These are phyloP conservation scores for Stomatorhinus walkeri DNA, from an alignment of 2,797 vertebrate species.

Conservation along the genomic window DNA sequence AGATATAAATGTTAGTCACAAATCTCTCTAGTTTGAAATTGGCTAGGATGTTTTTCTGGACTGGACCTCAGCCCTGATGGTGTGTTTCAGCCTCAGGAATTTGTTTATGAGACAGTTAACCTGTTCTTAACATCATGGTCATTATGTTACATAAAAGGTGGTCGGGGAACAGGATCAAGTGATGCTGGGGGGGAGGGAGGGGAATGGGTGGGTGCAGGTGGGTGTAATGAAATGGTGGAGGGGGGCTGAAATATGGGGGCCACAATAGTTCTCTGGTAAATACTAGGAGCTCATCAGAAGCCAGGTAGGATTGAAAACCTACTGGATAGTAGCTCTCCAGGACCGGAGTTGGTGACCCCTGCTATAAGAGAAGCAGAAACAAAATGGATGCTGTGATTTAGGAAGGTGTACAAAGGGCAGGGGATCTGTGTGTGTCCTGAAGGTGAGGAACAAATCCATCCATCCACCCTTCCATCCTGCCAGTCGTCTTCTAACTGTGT, in stretches of 20 bases:
- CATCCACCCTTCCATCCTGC: background rate
- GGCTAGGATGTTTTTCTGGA: background rate
- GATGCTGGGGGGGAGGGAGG: background rate
- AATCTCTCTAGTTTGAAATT: background rate
- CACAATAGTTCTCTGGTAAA: too few relatives aligned
- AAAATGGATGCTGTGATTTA: background rate
- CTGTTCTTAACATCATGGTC: background rate
- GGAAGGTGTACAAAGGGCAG: background rate
- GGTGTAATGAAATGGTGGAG: background rate
- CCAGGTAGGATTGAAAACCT: too few relatives aligned
- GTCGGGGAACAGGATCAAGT: background rate
- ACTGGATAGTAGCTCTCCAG: too few relatives aligned
- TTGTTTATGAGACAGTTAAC: background rate
- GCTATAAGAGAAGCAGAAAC: background rate
- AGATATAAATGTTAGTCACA: constrained; percentile 13
- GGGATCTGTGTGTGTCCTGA: background rate
- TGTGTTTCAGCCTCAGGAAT: background rate
- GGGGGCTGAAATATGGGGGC: background rate
- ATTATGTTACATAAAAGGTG: background rate
- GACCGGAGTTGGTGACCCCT: too few relatives aligned
- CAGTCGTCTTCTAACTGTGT: background rate
- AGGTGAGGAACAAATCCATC: background rate
- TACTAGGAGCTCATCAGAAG: too few relatives aligned
- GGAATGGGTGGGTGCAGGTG: background rate
- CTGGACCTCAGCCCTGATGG: background rate